phyloP scores from a whole-genome alignment of 2,888 invertebrate species.

The Rotaria macrura region DNA sequence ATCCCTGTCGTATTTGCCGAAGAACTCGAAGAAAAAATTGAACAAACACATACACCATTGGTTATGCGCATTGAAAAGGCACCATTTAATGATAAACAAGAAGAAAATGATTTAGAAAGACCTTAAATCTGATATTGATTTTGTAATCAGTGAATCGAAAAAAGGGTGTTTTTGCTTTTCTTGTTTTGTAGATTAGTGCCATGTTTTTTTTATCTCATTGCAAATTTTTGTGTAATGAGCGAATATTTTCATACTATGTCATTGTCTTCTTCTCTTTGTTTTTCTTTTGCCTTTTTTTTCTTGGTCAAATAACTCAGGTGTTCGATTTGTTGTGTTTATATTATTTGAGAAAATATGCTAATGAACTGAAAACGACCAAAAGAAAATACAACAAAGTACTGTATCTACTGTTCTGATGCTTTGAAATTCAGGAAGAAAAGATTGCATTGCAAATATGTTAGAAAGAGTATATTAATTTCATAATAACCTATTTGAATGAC shows the following conservation, averaged over 20 bases:
- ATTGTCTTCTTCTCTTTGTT: neutral
- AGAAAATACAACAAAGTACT: no score
- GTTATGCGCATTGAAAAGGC: slow-evolving; percentile 20
- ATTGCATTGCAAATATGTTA: no score
- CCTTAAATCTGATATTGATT: neutral
- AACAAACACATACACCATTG: slow-evolving; percentile 9
- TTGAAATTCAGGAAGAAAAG: no score
- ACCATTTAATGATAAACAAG: neutral
- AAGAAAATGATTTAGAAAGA: neutral
- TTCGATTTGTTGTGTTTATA: neutral
- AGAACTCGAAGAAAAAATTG: neutral
- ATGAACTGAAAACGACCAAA: neutral
- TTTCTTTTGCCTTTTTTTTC: neutral
- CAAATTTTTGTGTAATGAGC: neutral
- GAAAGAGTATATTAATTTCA: no score
- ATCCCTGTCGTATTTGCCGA: slow-evolving; percentile 20
- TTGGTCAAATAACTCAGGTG: neutral
- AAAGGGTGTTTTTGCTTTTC: neutral
- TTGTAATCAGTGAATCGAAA: neutral
- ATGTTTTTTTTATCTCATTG: neutral
- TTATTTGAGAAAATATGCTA: neutral
- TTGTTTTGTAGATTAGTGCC: neutral
- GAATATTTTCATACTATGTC: neutral
- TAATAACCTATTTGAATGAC: no score
- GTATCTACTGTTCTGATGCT: no score